Base-by-base conservation (phyloP, 92 coral and sea anemone genomes). In the Phymanthus crucifer region DNA sequence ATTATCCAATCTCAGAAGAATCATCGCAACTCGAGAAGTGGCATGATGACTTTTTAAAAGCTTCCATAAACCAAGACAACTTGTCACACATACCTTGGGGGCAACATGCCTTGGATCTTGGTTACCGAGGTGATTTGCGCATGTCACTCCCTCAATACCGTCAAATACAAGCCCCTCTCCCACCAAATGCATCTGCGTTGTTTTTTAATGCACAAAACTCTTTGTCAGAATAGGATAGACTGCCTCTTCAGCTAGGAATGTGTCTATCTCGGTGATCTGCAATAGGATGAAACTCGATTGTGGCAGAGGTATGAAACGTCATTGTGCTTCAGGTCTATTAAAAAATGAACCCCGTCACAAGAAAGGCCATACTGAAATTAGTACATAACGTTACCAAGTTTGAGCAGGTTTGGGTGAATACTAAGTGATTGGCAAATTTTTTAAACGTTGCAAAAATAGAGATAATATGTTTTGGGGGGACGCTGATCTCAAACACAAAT, bases 1-100 rank as follows among this genome's bases (percentile, higher is more conserved):
- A 11, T 61, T 27, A 29, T 61, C 18, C 68, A 11, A 24, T 61
- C 68, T 17, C 29, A 24, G 33, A 61, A 5, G 35, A 12, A 61
- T 12, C 34, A 11, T 18, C 68, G 3, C 32, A 24, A 9, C 35
- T 61, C 6, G 75, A 71, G 4, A 45, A 40, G 5, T 71, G 75
- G 75, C 75, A 71, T 40, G 52, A 40, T 24, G 11, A 10, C 50
- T 71, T 71, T 71, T 71, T 40, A 48, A 71, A 33, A 40, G 27
- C 75, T 3, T 13, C 48, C 24, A 35, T 40, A 31, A 26, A 16
- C 29, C 48, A 11, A 11, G 48, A 40, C 10, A n/a, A 67, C 72
- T 32, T 71, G 19, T 40, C 56, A 19, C 75, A 40, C 32, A 71
- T 71, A 36, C 75, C 75, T 36, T 71, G 75, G 75, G 75, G 75